Base-by-base conservation (phyloP, 2,797 vertebrate species). In the Nannoperca australis region DNA sequence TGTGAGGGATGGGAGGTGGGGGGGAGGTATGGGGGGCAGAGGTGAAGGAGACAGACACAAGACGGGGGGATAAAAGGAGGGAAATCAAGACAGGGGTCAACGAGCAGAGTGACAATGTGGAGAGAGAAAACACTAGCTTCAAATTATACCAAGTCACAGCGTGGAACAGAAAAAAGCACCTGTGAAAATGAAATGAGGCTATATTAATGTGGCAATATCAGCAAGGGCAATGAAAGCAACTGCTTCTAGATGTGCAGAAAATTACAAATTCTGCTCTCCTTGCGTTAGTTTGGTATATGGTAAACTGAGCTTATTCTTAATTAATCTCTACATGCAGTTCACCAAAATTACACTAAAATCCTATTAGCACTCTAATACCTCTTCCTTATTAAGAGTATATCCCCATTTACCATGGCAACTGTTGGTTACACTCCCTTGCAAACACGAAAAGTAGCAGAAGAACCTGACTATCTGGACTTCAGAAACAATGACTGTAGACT, bases 21-120 rank as follows among this genome's bases (percentile, higher is more conserved):
- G 53, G 83, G 47, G 32, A 55, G 60, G 73, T 27, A 27, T 27
- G 80, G 62, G 56, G 34, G 34, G 56, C 66, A 81, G 76, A 90
- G 89, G 91, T 92, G 87, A 90, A 89, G 85, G 85, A 88, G 85
- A 79, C 40, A 49, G 64, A 78, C 54, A 74, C 36, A 54, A 42
- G 74, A 73, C 32, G 53, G 79, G 34, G 9, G 53, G 76, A 82
- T 60, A 59, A 84, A 42, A 76, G 17, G 64, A 50, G 47, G 47
- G 51, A 60, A 56, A 59, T 62, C 32, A 82, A 69, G 68, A 70
- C 56, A 67, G 50, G 72, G 84, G 81, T 88, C 84, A 91, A 32
- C 65, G 55, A 83, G 63, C 78, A 80, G 73, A 58, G 70, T 45
- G 30, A 84, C 32, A 34, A 58, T 34, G 45, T 66, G 59, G 61